Evolutionary conservation across 2,113 vertebrate genomes (phyloP).

Genomic region (Casuarius casuarius): DNA sequence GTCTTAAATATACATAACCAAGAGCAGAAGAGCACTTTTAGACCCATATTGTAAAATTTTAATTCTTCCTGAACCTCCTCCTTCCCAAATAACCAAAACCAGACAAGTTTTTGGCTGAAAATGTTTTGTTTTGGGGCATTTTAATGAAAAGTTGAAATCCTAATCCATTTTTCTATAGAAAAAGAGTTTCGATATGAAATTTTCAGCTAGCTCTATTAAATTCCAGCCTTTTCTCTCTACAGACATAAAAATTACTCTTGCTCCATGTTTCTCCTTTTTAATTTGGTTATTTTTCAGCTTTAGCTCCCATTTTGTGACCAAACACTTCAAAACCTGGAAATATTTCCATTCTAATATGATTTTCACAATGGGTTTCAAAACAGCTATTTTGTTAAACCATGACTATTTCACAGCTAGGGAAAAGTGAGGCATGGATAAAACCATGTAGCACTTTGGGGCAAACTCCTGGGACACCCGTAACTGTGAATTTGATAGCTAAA

Average conservation of each 20-base stretch:
- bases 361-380: not conserved
- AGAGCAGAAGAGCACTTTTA: constrained; percentile 43
- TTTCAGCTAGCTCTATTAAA: not conserved
- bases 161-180: not conserved
- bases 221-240: not conserved
- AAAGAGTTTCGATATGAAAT: not conserved
- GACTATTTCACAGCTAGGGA: not conserved
- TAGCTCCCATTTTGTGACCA: not conserved
- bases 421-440: not conserved
- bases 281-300: not conserved
- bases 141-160: not conserved
- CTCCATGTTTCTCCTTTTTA: not conserved
- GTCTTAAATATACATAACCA: constrained; percentile 58
- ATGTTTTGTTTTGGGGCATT: constrained; percentile 7
- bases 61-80: constrained; percentile 50
- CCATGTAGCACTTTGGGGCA: not conserved
- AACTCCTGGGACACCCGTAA: not conserved
- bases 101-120: constrained; percentile 27
- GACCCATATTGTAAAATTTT: constrained; percentile 45
- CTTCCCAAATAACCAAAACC: constrained; percentile 49
- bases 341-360: not conserved
- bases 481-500: not conserved
- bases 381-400: not conserved
- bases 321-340: not conserved
- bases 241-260: not conserved